Percentiles rank a stretch among this genome's conserved stretches.
phyloP scores from a whole-genome alignment of 2,113 vertebrate species.

The Takifugu bimaculatus region DNA sequence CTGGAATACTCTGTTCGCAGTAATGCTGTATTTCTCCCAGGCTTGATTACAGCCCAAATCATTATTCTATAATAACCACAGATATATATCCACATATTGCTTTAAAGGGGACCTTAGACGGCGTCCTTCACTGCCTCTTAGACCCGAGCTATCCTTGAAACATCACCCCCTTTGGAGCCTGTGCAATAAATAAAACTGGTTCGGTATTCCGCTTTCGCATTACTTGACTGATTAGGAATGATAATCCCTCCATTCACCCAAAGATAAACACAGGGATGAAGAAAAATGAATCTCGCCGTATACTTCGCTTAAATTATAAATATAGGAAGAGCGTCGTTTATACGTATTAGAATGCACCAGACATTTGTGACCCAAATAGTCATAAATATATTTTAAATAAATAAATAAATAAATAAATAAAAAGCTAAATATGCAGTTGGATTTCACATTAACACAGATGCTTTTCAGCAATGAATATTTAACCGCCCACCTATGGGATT shows the following conservation, averaged over 20 bases:
- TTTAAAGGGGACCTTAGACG: no score
- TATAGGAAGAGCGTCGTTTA: neutral
- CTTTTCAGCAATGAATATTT: slow-evolving; percentile 40
- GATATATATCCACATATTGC: no score
- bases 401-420: neutral
- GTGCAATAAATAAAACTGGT: no score
- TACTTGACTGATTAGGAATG: neutral
- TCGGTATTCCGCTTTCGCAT: no score
- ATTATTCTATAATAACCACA: no score
- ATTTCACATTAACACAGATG: slow-evolving; percentile 16
- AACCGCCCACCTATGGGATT: slow-evolving; percentile 39
- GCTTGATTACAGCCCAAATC: neutral
- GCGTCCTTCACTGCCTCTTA: no score
- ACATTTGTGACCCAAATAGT: neutral
- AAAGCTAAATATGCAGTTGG: neutral
- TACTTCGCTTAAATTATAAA: slow-evolving; percentile 2
- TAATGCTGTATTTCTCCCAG: no score
- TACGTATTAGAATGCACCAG: neutral
- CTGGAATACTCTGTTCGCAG: neutral
- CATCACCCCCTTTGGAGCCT: no score
- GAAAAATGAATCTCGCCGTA: neutral
- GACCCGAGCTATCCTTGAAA: no score
- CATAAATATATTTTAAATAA: neutral
- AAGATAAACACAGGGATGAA: neutral
- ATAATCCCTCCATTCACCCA: neutral